Evolutionary conservation across 1,140 invertebrate species (phyloP).

Genomic region (Samia ricini): DNA sequence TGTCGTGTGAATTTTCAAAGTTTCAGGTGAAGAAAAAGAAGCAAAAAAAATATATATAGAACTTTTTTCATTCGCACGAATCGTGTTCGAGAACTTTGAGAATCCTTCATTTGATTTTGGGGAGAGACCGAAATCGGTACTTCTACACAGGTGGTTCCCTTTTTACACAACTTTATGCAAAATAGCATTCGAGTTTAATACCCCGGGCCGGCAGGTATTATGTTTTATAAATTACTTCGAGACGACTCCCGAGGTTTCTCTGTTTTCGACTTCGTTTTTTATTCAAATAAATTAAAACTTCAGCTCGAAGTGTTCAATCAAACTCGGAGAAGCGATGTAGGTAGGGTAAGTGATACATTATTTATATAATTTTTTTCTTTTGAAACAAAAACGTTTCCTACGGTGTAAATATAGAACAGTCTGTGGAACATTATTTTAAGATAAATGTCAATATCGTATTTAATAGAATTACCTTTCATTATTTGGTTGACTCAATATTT

Average conservation of each 20-base stretch:
- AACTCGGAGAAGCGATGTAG: not conserved
- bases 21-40: not conserved
- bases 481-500: too few species aligned
- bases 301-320: constrained; percentile 10
- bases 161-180: constrained; percentile 34
- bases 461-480: too few species aligned
- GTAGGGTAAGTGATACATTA: not conserved
- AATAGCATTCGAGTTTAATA: constrained; percentile 32
- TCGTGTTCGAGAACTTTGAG: constrained; percentile 16
- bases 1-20: constrained; percentile 21
- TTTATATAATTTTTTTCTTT: not conserved
- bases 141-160: constrained; percentile 28
- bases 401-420: not conserved
- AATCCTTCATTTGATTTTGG: constrained; percentile 26
- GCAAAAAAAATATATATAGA: constrained; percentile 3
- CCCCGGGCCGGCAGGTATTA: constrained; percentile 22
- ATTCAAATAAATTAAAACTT: constrained; percentile 21
- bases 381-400: not conserved
- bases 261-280: constrained; percentile 16
- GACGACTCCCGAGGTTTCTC: constrained; percentile 16
- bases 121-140: constrained; percentile 8
- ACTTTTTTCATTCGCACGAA: constrained; percentile 44
- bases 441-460: too few species aligned
- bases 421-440: too few species aligned
- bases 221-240: constrained; percentile 29